phyloP scores from a whole-genome alignment of 2,113 vertebrate species.

The rabbit (Oryctolagus cuniculus) region mOryCun1.1 NC_091443.1:96743501-96744000 shows the following conservation, averaged over 20 bases:
- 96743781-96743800: too few relatives aligned
- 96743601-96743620: not conserved
- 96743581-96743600: not conserved
- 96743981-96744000: too few relatives aligned
- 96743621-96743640: not conserved
- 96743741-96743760: too few relatives aligned
- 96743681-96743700: not conserved
- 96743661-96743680: not conserved
- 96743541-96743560: not conserved
- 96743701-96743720: not conserved
- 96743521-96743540: not conserved
- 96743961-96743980: too few relatives aligned
- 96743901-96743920: too few relatives aligned
- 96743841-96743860: too few relatives aligned
- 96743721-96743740: not conserved
- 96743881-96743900: too few relatives aligned
- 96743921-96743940: too few relatives aligned
- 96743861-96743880: too few relatives aligned
- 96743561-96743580: not conserved
- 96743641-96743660: rapidly evolving
- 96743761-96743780: too few relatives aligned
- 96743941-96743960: too few relatives aligned
- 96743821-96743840: too few relatives aligned
- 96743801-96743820: not conserved
- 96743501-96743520: not conserved